Percentiles rank a stretch among this genome's conserved stretches.
Evolutionary conservation across 2,797 vertebrate species (phyloP).

Genomic region (Cuculus canorus): DNA sequence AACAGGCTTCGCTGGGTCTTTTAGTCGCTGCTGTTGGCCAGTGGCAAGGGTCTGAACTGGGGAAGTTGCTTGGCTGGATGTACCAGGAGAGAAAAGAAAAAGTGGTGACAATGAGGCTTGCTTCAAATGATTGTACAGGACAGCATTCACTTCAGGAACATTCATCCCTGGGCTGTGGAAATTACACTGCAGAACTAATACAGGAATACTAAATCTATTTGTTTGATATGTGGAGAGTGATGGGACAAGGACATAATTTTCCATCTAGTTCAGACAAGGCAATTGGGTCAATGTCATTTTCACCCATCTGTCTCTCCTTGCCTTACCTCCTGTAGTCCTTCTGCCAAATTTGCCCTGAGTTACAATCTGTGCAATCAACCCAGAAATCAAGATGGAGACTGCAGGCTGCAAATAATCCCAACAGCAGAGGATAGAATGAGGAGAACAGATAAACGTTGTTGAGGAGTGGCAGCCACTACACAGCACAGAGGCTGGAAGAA

Average conservation of each 20-base stretch:
- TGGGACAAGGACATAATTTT: not conserved
- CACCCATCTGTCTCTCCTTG: slow-evolving; percentile 16
- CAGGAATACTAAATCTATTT: not conserved
- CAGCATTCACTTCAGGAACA: not conserved
- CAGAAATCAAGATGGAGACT: not conserved
- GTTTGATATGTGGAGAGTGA: not conserved
- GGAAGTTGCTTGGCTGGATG: not conserved
- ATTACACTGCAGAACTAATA: not conserved
- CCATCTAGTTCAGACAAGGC: not conserved
- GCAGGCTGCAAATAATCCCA: not conserved
- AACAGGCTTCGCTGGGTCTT: not conserved
- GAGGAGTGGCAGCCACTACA: not conserved
- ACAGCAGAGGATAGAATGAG: not conserved
- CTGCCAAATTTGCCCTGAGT: slow-evolving; percentile 23
- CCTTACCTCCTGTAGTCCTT: not conserved
- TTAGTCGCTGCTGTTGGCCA: not conserved
- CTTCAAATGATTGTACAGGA: not conserved
- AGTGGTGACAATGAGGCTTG: not conserved
- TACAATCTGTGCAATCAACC: slow-evolving; percentile 22
- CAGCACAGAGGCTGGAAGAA: not conserved
- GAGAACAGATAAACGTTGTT: not conserved
- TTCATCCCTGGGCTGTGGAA: not conserved
- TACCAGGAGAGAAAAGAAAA: not conserved
- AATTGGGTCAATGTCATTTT: slow-evolving; percentile 10
- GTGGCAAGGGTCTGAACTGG: not conserved